A percentile compares a stretch with the other conserved stretches of the same genome.
These are phyloP conservation scores for Lepidonotus clava DNA, from an alignment of 2,888 invertebrate species.

Conservation along the genomic window DNA sequence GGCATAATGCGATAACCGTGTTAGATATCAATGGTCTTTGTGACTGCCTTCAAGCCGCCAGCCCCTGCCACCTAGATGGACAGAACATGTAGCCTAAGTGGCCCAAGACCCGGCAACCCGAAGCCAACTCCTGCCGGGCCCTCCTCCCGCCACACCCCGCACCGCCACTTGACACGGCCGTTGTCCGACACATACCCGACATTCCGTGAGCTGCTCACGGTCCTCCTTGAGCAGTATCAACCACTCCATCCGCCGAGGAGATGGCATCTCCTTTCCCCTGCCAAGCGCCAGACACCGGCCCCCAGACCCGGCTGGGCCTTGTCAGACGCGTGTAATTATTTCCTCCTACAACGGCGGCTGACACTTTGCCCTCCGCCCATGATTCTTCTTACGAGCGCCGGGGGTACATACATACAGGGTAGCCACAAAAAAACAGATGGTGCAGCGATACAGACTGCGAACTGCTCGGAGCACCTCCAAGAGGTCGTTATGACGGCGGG, in stretches of 20 bases:
- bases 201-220: not conserved
- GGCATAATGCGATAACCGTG: slow-evolving; percentile 37
- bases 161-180: not conserved
- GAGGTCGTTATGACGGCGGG: slow-evolving; percentile 25
- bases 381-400: not conserved
- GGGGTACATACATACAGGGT: not conserved
- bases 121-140: too few species aligned
- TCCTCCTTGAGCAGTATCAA: not conserved
- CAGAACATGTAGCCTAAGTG: slow-evolving; percentile 25
- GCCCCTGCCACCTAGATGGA: not conserved
- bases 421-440: not conserved
- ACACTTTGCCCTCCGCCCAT: not conserved
- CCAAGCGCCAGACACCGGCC: too few species aligned
- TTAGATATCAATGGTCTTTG: slow-evolving; percentile 38
- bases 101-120: not conserved
- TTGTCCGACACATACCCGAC: not conserved
- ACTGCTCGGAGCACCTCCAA: not conserved
- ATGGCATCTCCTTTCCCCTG: too few species aligned
- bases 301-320: too few species aligned
- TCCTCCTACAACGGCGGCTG: not conserved
- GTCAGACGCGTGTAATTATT: not conserved
- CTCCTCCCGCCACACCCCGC: not conserved
- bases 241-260: too few species aligned
- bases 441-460: slow-evolving; percentile 7
- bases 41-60: not conserved